phyloP scores from a whole-genome alignment of 2,113 vertebrate species.

The Thunnus thynnus region DNA sequence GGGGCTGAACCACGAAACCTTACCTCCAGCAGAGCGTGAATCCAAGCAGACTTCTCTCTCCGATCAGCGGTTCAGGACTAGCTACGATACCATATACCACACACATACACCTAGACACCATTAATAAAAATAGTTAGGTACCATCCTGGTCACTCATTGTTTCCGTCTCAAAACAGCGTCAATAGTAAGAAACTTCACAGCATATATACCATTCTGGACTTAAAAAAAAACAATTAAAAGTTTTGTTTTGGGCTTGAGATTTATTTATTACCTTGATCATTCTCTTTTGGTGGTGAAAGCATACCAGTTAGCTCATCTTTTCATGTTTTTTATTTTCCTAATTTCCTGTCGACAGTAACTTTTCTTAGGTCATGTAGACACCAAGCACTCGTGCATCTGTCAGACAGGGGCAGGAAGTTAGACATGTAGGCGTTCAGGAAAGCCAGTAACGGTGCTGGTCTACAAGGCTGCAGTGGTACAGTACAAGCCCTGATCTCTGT shows the following conservation, averaged over 20 bases:
- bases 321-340: conserved; percentile 40
- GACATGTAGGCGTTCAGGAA: conserved; percentile 78
- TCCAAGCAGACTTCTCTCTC: conserved; percentile 90
- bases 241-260: conserved; percentile 60
- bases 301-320: conserved; percentile 81
- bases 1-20: conserved; percentile 89
- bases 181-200: conserved; percentile 36
- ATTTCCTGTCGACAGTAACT: conserved; percentile 51
- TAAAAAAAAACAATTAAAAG: background rate
- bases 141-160: conserved; percentile 59
- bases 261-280: conserved; percentile 81
- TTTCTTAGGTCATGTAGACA: conserved; percentile 75
- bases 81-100: conserved; percentile 69
- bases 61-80: conserved; percentile 87
- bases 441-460: conserved; percentile 81
- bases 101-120: conserved; percentile 59
- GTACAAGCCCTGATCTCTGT: conserved; percentile 82
- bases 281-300: conserved; percentile 63
- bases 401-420: conserved; percentile 71
- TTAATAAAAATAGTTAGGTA: conserved; percentile 45
- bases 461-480: conserved; percentile 64
- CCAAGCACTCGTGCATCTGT: conserved; percentile 63
- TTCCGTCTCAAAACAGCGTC: conserved; percentile 44
- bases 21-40: conserved; percentile 95
- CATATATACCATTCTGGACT: conserved; percentile 59